Conservation (phyloP, 1,140 invertebrate genomes). For the Asbolus verrucosus region DNA sequence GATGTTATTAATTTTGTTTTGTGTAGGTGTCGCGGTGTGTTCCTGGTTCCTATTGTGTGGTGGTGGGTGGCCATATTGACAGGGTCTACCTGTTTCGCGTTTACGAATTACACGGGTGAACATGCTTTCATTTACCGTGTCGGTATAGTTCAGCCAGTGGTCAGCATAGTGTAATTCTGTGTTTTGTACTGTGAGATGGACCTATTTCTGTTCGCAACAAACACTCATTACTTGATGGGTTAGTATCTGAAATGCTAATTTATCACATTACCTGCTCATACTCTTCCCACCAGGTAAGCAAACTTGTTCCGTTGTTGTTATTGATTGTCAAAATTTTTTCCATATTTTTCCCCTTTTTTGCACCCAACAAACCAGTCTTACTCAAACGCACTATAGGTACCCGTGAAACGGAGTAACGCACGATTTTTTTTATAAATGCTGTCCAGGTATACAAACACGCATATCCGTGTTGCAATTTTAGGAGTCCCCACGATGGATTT, state of each 20-base stretch:
- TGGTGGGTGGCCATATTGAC: constrained; percentile 28
- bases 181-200: constrained; percentile 10
- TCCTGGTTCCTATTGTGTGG: background rate
- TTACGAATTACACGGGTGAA: background rate
- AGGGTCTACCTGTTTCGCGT: background rate
- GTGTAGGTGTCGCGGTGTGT: background rate
- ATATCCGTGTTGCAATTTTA: no score
- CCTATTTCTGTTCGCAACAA: background rate
- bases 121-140: background rate
- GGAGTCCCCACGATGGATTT: no score
- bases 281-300: constrained; percentile 23
- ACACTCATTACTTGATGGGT: background rate
- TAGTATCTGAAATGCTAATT: background rate
- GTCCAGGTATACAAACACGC: no score
- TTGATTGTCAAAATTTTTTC: constrained; percentile 4
- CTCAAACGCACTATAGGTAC: no score
- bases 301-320: constrained; percentile 2
- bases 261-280: background rate
- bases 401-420: no score
- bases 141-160: background rate
- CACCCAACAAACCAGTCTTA: no score
- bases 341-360: constrained; percentile 5
- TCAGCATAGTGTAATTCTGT: constrained; percentile 19
- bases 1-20: background rate
- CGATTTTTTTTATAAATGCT: no score